A percentile compares a stretch with the other conserved stretches of the same genome.
phyloP scores from a whole-genome alignment of 2,113 vertebrate species.

The Plotosus lineatus region DNA sequence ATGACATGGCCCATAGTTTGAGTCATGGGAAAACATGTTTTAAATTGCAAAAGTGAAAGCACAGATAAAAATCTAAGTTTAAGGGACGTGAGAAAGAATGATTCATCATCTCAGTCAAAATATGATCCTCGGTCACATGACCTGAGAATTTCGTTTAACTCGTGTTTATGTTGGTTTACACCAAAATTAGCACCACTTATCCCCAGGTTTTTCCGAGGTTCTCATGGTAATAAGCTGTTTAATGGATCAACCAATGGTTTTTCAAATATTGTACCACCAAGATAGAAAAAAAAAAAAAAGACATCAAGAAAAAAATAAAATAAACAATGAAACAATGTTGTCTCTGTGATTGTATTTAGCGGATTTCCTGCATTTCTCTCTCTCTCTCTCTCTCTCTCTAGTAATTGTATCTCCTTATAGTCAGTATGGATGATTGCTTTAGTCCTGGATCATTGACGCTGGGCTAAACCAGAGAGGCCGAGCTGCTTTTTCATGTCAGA shows the following conservation, averaged over 20 bases:
- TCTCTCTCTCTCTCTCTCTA: constrained; percentile 60
- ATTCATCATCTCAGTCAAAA: constrained; percentile 21
- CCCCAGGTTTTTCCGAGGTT: background rate
- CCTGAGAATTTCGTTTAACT: background rate
- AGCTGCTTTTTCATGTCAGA: constrained; percentile 78
- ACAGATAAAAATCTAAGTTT: constrained; percentile 67
- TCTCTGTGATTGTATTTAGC: constrained; percentile 46
- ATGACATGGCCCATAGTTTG: constrained; percentile 61
- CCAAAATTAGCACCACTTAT: constrained; percentile 1
- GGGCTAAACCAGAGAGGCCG: constrained; percentile 74
- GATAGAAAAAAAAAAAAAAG: background rate
- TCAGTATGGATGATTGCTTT: constrained; percentile 75
- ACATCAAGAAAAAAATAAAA: background rate
- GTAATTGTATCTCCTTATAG: constrained; percentile 77
- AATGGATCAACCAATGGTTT: background rate
- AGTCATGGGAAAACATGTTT: constrained; percentile 71
- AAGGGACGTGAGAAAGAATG: constrained; percentile 40
- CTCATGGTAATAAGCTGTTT: background rate
- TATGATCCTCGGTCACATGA: background rate
- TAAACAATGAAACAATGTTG: background rate
- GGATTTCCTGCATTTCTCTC: constrained; percentile 64
- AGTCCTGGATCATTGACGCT: constrained; percentile 76
- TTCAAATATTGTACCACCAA: constrained; percentile 11
- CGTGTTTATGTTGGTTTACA: background rate
- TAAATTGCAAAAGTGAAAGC: constrained; percentile 61